phyloP scores from a whole-genome alignment of 1,140 invertebrate genomes.

The Tetramorium simillimum region DNA sequence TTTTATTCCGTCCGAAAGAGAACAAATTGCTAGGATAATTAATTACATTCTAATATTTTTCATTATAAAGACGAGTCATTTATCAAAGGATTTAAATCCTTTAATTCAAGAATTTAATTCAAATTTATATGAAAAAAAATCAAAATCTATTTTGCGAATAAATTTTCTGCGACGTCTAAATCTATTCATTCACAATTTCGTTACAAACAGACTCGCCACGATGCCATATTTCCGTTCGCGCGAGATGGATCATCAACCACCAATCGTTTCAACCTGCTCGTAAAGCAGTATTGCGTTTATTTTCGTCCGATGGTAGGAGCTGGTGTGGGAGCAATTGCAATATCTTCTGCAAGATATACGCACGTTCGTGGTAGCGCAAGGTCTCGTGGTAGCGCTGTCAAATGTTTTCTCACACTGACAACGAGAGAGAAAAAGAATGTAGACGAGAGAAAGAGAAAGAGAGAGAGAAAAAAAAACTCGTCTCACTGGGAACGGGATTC shows the following conservation, averaged over 20 bases:
- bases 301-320: conserved; percentile 4
- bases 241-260: conserved; percentile 29
- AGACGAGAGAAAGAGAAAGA: not conserved
- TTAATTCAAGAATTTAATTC: not conserved
- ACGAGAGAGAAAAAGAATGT: not conserved
- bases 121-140: not conserved
- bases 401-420: conserved; percentile 1
- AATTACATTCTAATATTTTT: not conserved
- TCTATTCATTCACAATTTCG: not conserved
- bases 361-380: not conserved
- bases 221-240: not conserved
- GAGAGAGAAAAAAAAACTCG: not conserved
- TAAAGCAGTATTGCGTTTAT: conserved; percentile 34
- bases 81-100: not conserved
- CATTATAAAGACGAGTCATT: not conserved
- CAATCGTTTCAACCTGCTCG: conserved; percentile 6
- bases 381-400: conserved; percentile 14
- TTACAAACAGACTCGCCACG: not conserved
- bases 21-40: conserved; percentile 34
- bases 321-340: conserved; percentile 22
- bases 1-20: not conserved
- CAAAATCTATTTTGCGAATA: not conserved
- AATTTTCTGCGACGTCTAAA: not conserved
- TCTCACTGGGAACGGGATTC: not conserved
- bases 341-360: not conserved